A percentile compares a stretch with the other conserved stretches of the same genome.
phyloP scores from a whole-genome alignment of 2,797 vertebrate species.

The Phoxinus dragarum region DNA sequence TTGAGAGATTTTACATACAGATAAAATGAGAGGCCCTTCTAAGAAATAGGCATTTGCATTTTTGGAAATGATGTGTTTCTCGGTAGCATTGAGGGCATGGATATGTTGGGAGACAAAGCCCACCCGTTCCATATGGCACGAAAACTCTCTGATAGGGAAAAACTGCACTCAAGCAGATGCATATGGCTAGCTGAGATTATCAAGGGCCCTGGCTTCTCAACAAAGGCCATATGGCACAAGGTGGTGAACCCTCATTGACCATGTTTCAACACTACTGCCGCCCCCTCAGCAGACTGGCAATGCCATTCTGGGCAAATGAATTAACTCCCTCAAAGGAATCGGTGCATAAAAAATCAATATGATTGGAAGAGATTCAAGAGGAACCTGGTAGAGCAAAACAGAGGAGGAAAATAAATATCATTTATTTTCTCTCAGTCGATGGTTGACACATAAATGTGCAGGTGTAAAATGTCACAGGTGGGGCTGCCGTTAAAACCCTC shows the following conservation, averaged over 20 bases:
- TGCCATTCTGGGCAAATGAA: constrained; percentile 65
- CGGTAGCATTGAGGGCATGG: constrained; percentile 64
- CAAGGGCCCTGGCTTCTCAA: constrained; percentile 75
- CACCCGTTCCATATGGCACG: constrained; percentile 80
- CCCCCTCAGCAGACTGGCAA: constrained; percentile 68
- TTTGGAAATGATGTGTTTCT: constrained; percentile 37
- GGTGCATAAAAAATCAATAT: constrained; percentile 61
- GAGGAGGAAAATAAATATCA: constrained; percentile 55
- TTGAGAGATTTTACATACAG: constrained; percentile 81
- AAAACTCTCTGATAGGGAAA: constrained; percentile 67
- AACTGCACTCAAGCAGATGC: constrained; percentile 75
- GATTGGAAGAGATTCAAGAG: constrained; percentile 55
- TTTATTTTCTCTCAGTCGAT: constrained; percentile 43
- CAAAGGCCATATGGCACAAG: constrained; percentile 80
- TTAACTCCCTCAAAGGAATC: constrained; percentile 61
- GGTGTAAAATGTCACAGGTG: constrained; percentile 55
- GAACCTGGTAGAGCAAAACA: constrained; percentile 50
- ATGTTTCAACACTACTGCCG: constrained; percentile 77
- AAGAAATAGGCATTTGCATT: constrained; percentile 19
- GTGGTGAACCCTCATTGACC: constrained; percentile 75
- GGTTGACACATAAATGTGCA: constrained; percentile 49
- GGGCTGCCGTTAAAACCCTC: constrained; percentile 49
- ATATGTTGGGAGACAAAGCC: constrained; percentile 72
- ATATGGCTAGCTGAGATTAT: constrained; percentile 78
- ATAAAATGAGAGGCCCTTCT: constrained; percentile 74